A percentile compares a stretch with the other conserved stretches of the same genome.
phyloP scores from a whole-genome alignment of 1,140 invertebrate genomes.

The Hylyphantes graminicola region DNA sequence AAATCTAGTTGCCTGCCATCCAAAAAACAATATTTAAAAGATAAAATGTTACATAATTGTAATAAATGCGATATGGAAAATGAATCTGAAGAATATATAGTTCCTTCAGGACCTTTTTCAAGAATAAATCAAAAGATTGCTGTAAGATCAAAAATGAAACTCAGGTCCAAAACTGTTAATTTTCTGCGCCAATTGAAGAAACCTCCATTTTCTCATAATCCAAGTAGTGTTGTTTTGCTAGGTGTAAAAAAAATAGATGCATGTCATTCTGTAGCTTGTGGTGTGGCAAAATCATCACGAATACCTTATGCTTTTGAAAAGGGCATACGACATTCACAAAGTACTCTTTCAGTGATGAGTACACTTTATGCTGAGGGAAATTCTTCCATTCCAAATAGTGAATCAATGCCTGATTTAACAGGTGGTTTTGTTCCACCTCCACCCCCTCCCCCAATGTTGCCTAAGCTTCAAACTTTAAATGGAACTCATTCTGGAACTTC shows the following conservation, averaged over 20 bases:
- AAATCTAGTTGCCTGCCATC: slow-evolving; percentile 27
- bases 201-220: slow-evolving; percentile 61
- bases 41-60: slow-evolving; percentile 58
- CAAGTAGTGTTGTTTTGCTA: slow-evolving; percentile 68
- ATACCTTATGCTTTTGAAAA: slow-evolving; percentile 51
- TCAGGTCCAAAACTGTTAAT: slow-evolving; percentile 57
- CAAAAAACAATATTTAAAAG: slow-evolving; percentile 53
- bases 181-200: slow-evolving; percentile 62
- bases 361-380: slow-evolving; percentile 57
- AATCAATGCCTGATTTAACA: slow-evolving; percentile 70
- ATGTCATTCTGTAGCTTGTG: slow-evolving; percentile 64
- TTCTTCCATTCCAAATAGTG: slow-evolving; percentile 63
- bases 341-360: slow-evolving; percentile 71
- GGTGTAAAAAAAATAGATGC: slow-evolving; percentile 70
- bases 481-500: slow-evolving; percentile 7
- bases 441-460: slow-evolving; percentile 46
- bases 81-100: slow-evolving; percentile 56
- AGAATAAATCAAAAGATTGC: slow-evolving; percentile 50
- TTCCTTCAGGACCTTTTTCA: slow-evolving; percentile 26
- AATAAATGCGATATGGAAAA: slow-evolving; percentile 45
- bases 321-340: slow-evolving; percentile 73
- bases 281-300: slow-evolving; percentile 60
- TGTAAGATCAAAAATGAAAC: slow-evolving; percentile 57
- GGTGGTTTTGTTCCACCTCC: slow-evolving; percentile 49
- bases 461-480: slow-evolving; percentile 36